These are phyloP conservation scores for Mythimna albipuncta DNA, from an alignment of 2,888 invertebrate genomes.

Conservation along the genomic window DNA sequence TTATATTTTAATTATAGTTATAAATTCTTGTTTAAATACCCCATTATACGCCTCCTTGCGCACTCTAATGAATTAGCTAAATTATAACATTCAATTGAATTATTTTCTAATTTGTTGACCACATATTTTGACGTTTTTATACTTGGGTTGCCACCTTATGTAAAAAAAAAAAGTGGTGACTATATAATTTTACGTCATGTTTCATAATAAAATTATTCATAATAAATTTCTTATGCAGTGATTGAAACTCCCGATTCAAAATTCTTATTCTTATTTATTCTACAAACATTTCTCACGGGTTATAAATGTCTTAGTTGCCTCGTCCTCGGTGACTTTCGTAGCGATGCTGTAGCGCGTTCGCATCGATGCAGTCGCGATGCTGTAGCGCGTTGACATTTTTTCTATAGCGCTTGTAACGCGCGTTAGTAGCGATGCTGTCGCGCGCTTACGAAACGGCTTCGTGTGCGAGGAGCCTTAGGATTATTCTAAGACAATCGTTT, in stretches of 20 bases:
- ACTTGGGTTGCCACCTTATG: neutral
- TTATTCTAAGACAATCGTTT: neutral
- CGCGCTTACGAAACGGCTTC: no score
- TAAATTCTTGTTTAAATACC: constrained; percentile 39
- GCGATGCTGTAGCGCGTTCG: no score
- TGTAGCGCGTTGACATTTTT: no score
- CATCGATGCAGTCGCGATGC: no score
- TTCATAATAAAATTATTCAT: neutral
- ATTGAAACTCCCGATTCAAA: neutral
- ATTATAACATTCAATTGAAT: constrained; percentile 1
- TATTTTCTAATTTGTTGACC: neutral
- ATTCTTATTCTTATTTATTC: neutral
- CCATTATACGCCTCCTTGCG: constrained; percentile 47
- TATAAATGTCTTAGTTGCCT: neutral
- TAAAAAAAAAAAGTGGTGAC: neutral
- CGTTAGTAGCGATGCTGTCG: no score
- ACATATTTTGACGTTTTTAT: constrained; percentile 1
- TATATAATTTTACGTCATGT: neutral
- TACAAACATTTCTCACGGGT: neutral
- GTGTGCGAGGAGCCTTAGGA: no score
- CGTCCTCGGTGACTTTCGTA: no score
- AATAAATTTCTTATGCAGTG: neutral
- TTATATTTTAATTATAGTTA: constrained; percentile 53
- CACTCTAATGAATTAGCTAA: neutral
- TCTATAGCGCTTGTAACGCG: no score